Evolutionary conservation across 1,140 invertebrate species (phyloP), one percentile per base, ranked within the genome.

Genomic region (Drosophila melanogaster): DNA sequence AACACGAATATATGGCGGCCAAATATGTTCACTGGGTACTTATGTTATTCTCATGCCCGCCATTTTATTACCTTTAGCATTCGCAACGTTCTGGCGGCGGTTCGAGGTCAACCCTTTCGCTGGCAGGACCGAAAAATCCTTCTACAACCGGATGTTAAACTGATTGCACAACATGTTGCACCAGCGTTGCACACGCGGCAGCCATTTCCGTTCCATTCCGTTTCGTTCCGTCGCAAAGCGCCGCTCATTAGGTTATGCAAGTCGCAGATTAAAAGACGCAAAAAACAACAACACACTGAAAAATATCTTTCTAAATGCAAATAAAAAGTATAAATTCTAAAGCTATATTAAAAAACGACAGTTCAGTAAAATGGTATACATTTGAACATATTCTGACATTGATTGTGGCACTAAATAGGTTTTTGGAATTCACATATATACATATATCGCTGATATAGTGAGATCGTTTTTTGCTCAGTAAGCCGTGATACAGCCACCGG

Each of bases 221-320:
- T 57, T 70, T 49, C 51, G 69, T 75, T 50, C 49, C 50, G 44
- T 33, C 47, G 71, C 55, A 66, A 79, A 37, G 57, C 57, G 64
- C 41, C 60, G 62, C 74, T 85, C 81, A 86, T 86, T 86, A 86
- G 47, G 77, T 86, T 86, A 86, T 81, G 81, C 81, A 86, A 81
- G 19, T 17, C 35, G 40, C 6, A 33, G 62, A 33, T 30, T 14
- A n/a, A 37, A 30, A 26, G 12, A 17, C 19, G 5, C 4, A 12
- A 19, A 19, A 26, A 44, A 15, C 2, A 43, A 0, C 14, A 59
- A 56, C 35, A 33, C 8, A 4, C 8, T 2, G 5, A 40, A 26
- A 60, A 53, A 40, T 38, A 61, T 15, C 14, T 7, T 14, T 38
- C 37, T 38, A 4, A 38, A 38, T 30, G 7, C 11, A 14, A 14